These are phyloP conservation scores for Hypomecis punctinalis DNA, from an alignment of 2,888 invertebrate genomes.

Conservation along the genomic window DNA sequence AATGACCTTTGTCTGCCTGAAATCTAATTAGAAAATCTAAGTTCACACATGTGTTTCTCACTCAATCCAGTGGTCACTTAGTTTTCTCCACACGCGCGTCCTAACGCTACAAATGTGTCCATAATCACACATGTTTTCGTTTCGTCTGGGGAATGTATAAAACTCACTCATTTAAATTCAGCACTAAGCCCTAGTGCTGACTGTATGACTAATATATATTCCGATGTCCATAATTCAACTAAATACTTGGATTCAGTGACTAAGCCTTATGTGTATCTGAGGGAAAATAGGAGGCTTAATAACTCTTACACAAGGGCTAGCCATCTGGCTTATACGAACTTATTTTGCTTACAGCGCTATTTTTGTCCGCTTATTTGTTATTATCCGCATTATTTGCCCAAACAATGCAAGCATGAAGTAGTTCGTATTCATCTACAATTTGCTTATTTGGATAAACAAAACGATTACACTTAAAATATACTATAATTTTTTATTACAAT, in stretches of 20 bases:
- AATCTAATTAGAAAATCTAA: no score
- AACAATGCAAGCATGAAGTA: no score
- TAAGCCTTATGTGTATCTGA: background rate
- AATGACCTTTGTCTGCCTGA: no score
- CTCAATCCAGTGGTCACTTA: background rate
- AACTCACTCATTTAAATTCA: slow-evolving; percentile 33
- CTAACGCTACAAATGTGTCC: slow-evolving; percentile 14
- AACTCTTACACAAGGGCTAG: background rate
- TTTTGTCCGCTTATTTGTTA: no score
- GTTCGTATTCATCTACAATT: no score
- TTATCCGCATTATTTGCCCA: no score
- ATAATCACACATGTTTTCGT: slow-evolving; percentile 22
- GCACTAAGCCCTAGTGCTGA: slow-evolving; percentile 29
- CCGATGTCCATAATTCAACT: slow-evolving; percentile 33
- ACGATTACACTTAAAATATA: no score
- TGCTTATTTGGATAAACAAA: no score
- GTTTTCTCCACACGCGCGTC: slow-evolving; percentile 3
- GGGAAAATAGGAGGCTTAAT: background rate
- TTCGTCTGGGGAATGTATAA: slow-evolving; percentile 23
- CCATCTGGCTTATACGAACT: no score
- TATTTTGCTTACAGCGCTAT: no score
- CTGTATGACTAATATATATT: slow-evolving; percentile 43
- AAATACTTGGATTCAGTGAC: slow-evolving; percentile 10
- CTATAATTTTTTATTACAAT: no score
- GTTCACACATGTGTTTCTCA: background rate